phyloP scores from a whole-genome alignment of 2,888 invertebrate genomes.

The Clostera curtula region DNA sequence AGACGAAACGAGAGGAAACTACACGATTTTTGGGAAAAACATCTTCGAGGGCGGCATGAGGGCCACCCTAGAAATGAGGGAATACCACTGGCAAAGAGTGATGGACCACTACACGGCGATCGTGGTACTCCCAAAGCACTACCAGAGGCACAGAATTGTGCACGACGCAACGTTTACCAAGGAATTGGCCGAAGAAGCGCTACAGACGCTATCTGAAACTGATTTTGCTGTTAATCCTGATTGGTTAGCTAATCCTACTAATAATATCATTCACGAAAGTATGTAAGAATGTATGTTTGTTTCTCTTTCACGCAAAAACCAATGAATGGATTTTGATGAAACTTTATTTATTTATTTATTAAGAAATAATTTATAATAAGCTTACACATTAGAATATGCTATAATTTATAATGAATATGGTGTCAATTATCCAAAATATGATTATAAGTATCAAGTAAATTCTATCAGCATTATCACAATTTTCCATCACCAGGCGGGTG shows the following conservation, averaged over 20 bases:
- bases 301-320: no score
- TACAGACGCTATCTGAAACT: conserved; percentile 40
- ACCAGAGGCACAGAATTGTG: conserved; percentile 36
- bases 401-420: no score
- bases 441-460: no score
- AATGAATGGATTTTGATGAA: no score
- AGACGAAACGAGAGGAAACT: conserved; percentile 37
- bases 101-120: conserved; percentile 58
- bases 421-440: no score
- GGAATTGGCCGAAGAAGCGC: conserved; percentile 43
- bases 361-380: no score
- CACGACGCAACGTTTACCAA: conserved; percentile 41
- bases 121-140: conserved; percentile 46
- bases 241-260: conserved; percentile 40
- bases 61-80: conserved; percentile 40
- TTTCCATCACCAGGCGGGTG: no score
- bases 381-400: no score
- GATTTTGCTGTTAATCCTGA: conserved; percentile 59
- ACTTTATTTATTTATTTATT: no score
- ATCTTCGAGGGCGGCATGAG: conserved; percentile 55
- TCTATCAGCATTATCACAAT: no score
- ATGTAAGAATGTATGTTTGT: no score
- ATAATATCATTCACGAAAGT: no score
- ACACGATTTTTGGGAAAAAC: conserved; percentile 43
- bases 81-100: conserved; percentile 57